Percentiles rank a stretch among this genome's conserved stretches.
Evolutionary conservation across 2,888 invertebrate genomes (phyloP).

Genomic region (Villa cingulata): DNA sequence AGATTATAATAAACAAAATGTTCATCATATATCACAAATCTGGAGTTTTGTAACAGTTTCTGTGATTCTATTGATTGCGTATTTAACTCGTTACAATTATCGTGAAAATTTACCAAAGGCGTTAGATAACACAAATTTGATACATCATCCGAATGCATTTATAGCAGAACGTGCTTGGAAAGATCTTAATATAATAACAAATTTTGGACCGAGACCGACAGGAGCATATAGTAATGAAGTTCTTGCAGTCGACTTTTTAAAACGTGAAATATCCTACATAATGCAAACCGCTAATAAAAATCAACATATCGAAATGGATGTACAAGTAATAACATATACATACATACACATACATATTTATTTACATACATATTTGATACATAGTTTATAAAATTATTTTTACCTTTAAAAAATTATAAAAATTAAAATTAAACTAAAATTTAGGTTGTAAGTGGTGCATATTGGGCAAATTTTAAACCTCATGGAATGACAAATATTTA

Average conservation of each 20-base stretch:
- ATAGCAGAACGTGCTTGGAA: conserved; percentile 51
- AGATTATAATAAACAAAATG: conserved; percentile 24
- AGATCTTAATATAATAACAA: conserved; percentile 48
- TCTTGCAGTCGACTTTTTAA: conserved; percentile 46
- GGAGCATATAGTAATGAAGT: conserved; percentile 77
- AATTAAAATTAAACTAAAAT: not conserved
- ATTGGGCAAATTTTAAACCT: conserved; percentile 55
- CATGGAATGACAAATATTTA: conserved; percentile 74
- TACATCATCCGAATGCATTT: conserved; percentile 32
- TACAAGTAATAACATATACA: conserved; percentile 48
- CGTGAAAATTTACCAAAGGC: conserved; percentile 21
- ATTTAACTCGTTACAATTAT: conserved; percentile 19
- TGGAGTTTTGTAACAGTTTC: conserved; percentile 19
- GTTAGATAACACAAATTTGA: conserved; percentile 19
- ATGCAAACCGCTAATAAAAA: conserved; percentile 39
- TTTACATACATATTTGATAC: no score
- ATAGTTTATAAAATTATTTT: not conserved
- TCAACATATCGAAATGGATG: conserved; percentile 49
- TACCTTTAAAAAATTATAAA: no score
- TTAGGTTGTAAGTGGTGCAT: conserved; percentile 50
- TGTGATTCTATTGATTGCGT: conserved; percentile 18
- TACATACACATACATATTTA: no score
- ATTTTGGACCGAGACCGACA: conserved; percentile 46
- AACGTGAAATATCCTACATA: conserved; percentile 40
- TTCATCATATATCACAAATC: conserved; percentile 22